Evolutionary conservation across 2,888 invertebrate genomes (phyloP).

Genomic region (Drosophila fulvimacula): DNA sequence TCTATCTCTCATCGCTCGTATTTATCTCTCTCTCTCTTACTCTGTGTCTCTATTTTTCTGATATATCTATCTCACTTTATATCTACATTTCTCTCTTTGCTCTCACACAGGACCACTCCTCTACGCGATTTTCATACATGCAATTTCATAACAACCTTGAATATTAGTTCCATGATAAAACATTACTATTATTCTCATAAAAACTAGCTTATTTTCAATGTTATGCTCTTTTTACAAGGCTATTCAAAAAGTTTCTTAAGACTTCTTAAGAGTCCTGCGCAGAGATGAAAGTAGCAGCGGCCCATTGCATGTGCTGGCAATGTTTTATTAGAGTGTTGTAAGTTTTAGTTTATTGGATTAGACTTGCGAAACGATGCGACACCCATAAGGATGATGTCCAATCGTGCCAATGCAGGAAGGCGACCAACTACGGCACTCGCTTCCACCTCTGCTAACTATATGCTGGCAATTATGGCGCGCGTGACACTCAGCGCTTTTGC

Average conservation of each 20-base stretch:
- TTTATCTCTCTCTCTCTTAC: background rate
- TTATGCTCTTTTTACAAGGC: background rate
- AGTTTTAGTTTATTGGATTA: constrained; percentile 70
- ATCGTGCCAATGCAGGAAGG: constrained; percentile 1
- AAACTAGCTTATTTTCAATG: background rate
- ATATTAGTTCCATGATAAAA: no score
- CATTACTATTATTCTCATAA: background rate
- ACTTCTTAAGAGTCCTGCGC: constrained; percentile 5
- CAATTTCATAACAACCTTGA: background rate
- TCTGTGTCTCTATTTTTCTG: background rate
- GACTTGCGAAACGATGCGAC: constrained; percentile 58
- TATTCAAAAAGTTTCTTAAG: background rate
- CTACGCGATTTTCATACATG: background rate
- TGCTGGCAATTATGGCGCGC: constrained; percentile 61
- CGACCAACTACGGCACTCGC: background rate
- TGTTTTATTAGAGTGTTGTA: constrained; percentile 10
- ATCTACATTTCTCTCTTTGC: background rate
- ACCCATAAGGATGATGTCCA: constrained; percentile 29
- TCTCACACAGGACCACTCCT: background rate
- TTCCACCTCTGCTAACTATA: constrained; percentile 4
- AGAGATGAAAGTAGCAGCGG: constrained; percentile 23
- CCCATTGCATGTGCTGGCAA: constrained; percentile 15
- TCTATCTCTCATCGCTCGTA: no score
- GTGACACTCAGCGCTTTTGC: constrained; percentile 69
- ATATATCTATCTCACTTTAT: background rate